phyloP scores from a whole-genome alignment of 2,113 vertebrate species.

The Hemiprocne comata region DNA sequence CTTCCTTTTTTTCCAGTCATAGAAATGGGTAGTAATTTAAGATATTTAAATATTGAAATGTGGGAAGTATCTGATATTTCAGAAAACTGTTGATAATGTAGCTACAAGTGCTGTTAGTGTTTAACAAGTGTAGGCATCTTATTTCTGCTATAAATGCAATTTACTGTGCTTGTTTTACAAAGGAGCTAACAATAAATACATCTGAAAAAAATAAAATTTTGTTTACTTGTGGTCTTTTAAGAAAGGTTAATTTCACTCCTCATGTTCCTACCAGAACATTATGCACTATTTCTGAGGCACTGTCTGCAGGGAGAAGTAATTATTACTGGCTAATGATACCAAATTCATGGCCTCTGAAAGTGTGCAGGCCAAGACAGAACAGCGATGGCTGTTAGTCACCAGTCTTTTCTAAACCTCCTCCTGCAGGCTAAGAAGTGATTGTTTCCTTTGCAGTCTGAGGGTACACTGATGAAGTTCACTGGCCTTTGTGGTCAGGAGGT shows the following conservation, averaged over 20 bases:
- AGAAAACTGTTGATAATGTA: not conserved
- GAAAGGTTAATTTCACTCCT: not conserved
- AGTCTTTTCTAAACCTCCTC: not conserved
- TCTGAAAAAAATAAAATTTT: not conserved
- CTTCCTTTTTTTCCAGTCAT: not conserved
- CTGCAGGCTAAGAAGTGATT: not conserved
- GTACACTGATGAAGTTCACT: not conserved
- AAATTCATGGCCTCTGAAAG: not conserved
- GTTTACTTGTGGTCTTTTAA: not conserved
- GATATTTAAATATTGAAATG: not conserved
- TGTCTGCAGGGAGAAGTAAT: not conserved
- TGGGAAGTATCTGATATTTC: conserved; percentile 38
- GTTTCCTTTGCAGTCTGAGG: not conserved
- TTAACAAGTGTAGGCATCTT: not conserved
- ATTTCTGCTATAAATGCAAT: not conserved
- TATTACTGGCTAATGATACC: not conserved
- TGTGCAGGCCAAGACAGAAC: not conserved
- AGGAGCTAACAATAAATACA: conserved; percentile 13
- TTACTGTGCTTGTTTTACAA: not conserved
- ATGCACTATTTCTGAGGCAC: not conserved
- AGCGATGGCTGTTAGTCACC: not conserved
- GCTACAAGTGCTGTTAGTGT: not conserved
- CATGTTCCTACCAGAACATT: not conserved
- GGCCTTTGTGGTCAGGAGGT: not conserved
- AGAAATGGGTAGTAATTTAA: not conserved